Evolutionary conservation across 2,113 vertebrate species (phyloP).

Genomic region (Hystrix brachyura): DNA sequence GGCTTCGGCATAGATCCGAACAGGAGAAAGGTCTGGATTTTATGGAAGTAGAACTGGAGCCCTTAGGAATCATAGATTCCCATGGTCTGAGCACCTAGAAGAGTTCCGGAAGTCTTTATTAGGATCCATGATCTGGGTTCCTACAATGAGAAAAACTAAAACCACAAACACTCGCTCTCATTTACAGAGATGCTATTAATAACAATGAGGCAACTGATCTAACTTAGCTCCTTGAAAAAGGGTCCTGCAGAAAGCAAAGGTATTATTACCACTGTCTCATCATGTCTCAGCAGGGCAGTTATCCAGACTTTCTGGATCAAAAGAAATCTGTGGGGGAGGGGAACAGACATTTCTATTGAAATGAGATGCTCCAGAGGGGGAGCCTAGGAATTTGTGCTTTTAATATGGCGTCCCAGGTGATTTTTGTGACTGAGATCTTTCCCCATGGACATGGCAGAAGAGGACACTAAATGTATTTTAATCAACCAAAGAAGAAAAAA

Average conservation of each 20-base stretch:
- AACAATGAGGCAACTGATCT: neutral
- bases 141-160: neutral
- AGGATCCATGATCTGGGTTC: neutral
- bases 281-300: neutral
- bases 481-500: neutral
- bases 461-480: neutral
- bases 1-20: fast-evolving
- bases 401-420: neutral
- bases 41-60: neutral
- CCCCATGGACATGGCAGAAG: neutral
- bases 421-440: neutral
- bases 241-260: neutral
- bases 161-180: neutral
- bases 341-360: neutral
- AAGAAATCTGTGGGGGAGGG: neutral
- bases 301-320: neutral
- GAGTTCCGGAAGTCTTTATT: neutral
- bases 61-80: neutral
- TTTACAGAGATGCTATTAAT: neutral
- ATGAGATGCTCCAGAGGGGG: neutral
- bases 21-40: neutral
- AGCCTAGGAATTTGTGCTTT: neutral
- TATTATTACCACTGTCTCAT: neutral
- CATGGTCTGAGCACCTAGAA: neutral
- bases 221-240: neutral